These are phyloP conservation scores for Antheraea yamamai DNA, from an alignment of 2,888 invertebrate species.

Conservation along the genomic window DNA sequence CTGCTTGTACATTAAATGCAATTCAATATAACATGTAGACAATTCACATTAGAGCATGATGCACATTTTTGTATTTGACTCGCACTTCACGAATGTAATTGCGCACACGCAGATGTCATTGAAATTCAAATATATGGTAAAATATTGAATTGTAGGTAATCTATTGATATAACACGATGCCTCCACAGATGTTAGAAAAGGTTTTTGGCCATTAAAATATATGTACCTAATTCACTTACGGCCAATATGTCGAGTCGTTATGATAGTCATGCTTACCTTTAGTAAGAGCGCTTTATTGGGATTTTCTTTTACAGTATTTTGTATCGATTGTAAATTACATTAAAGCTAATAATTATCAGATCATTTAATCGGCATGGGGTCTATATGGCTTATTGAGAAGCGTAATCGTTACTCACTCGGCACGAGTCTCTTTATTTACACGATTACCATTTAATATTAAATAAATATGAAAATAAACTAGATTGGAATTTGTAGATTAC, in stretches of 20 bases:
- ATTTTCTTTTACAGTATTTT: not conserved
- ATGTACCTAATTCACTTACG: too few relatives aligned
- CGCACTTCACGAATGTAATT: conserved; percentile 34
- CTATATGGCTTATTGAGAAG: too few relatives aligned
- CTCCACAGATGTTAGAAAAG: not conserved
- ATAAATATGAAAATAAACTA: not conserved
- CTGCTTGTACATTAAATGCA: conserved; percentile 70
- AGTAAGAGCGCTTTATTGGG: not conserved
- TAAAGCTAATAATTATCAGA: too few relatives aligned
- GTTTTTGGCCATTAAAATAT: too few relatives aligned
- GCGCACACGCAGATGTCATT: conserved; percentile 38
- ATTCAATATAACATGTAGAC: conserved; percentile 65
- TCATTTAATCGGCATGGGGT: too few relatives aligned
- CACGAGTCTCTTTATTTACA: too few relatives aligned
- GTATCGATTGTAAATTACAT: too few relatives aligned
- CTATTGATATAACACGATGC: not conserved
- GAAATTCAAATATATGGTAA: not conserved
- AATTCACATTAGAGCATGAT: conserved; percentile 57
- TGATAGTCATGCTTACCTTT: too few relatives aligned
- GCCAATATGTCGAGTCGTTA: too few relatives aligned
- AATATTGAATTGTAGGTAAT: not conserved
- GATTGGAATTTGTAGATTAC: not conserved
- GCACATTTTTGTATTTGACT: conserved; percentile 49
- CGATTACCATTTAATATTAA: not conserved
- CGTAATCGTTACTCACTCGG: not conserved